Conservation (phyloP, 2,797 vertebrate species). For the Hippoglossus hippoglossus region DNA sequence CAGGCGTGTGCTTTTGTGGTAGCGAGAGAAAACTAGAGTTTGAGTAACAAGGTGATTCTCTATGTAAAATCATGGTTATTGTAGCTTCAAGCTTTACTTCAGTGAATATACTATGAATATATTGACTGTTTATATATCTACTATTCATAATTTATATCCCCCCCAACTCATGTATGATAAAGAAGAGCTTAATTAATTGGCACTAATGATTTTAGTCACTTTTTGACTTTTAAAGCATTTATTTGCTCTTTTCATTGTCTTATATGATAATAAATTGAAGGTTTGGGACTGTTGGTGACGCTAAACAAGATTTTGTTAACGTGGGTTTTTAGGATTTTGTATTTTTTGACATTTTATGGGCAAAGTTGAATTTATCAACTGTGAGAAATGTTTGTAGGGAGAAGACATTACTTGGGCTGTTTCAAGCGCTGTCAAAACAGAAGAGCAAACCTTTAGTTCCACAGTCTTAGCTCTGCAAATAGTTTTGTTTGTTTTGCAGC, state of each 20-base stretch:
- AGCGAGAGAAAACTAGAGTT: constrained; percentile 12
- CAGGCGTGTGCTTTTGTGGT: constrained; percentile 29
- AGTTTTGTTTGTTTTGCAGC: neutral
- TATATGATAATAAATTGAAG: neutral
- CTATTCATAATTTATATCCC: neutral
- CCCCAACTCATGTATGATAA: neutral
- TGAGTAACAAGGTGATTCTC: constrained; percentile 13
- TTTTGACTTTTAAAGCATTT: no score
- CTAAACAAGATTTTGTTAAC: no score
- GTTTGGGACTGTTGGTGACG: neutral
- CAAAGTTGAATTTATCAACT: no score
- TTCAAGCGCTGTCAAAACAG: neutral
- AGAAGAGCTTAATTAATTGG: neutral
- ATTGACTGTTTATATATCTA: neutral
- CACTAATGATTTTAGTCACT: neutral
- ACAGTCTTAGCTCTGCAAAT: neutral
- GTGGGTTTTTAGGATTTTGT: no score
- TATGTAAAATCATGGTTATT: constrained; percentile 13
- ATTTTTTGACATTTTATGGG: no score
- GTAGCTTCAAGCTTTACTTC: constrained; percentile 7
- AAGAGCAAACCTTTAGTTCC: neutral
- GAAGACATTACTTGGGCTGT: neutral
- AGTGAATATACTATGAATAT: neutral
- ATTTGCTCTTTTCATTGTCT: neutral
- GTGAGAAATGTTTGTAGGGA: neutral